Evolutionary conservation across 64 coral and sea anemone genomes (phyloP).

Genomic region (Hydrozoanthus tunicans): DNA sequence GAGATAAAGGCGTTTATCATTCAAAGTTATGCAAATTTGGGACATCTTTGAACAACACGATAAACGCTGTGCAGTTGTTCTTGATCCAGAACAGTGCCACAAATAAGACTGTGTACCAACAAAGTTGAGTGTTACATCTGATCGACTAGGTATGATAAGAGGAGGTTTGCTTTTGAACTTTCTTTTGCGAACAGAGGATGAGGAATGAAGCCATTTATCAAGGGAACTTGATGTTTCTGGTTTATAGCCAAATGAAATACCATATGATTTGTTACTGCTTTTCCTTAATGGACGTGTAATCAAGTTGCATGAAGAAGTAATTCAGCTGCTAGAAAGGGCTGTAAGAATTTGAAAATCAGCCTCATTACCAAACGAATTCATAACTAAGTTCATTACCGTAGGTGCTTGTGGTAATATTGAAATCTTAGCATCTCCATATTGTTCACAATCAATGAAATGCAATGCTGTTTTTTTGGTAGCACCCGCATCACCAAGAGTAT

Average conservation of each 20-base stretch:
- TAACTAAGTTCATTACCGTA: conserved; percentile 31
- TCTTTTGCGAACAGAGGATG: conserved; percentile 40
- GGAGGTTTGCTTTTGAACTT: conserved; percentile 53
- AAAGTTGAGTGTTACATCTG: conserved; percentile 54
- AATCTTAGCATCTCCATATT: conserved; percentile 65
- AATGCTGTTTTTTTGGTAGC: conserved; percentile 48
- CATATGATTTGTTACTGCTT: conserved; percentile 37
- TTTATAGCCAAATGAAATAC: conserved; percentile 31
- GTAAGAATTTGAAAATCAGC: conserved; percentile 38
- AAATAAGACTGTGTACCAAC: conserved; percentile 41
- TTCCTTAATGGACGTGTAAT: conserved; percentile 30
- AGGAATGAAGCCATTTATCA: conserved; percentile 62
- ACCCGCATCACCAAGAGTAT: conserved; percentile 29
- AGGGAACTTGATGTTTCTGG: conserved; percentile 41
- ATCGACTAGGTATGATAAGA: conserved; percentile 23
- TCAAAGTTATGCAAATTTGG: conserved; percentile 36
- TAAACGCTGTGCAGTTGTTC: conserved; percentile 30
- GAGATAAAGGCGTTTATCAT: conserved; percentile 30
- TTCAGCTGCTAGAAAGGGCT: not conserved
- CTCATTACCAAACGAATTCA: conserved; percentile 51
- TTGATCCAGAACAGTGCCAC: conserved; percentile 64
- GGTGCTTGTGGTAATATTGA: conserved; percentile 47
- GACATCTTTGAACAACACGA: conserved; percentile 49
- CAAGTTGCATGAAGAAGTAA: conserved; percentile 22
- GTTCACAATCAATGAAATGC: conserved; percentile 45